Conservation (phyloP, 2,797 vertebrate species). For the Sebastes cheni region DNA sequence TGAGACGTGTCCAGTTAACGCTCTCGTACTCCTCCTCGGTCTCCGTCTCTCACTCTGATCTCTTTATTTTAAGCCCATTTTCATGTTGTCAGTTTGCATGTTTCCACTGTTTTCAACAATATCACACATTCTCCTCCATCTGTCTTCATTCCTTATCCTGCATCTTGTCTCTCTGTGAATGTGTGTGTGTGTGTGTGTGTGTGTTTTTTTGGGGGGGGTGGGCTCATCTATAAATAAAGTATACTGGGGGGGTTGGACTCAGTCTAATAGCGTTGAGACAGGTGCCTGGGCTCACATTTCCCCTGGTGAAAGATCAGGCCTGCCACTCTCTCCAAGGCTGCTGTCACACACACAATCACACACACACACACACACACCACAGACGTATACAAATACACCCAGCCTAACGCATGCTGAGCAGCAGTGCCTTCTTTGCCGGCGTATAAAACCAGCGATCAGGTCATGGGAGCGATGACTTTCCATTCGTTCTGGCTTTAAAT, state of each 20-base stretch:
- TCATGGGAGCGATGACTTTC: constrained; percentile 50
- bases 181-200: constrained; percentile 9
- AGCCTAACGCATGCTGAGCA: constrained; percentile 20
- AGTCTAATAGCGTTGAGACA: constrained; percentile 83
- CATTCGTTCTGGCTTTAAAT: constrained; percentile 50
- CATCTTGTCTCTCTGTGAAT: constrained; percentile 29
- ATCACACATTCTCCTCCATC: constrained; percentile 3
- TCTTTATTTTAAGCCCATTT: background rate
- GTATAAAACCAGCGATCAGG: constrained; percentile 26
- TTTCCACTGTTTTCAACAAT: background rate
- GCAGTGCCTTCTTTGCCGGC: constrained; percentile 21
- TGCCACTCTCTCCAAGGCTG: constrained; percentile 81
- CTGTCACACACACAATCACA: constrained; percentile 40
- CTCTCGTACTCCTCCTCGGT: background rate
- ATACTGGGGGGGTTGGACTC: constrained; percentile 72
- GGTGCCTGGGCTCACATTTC: constrained; percentile 90
- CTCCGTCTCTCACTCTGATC: background rate
- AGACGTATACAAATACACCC: constrained; percentile 35
- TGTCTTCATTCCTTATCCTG: background rate
- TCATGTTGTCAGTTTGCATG: background rate
- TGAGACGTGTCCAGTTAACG: constrained; percentile 7
- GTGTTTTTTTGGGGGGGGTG: background rate
- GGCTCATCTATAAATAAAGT: constrained; percentile 87
- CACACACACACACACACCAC: constrained; percentile 51
- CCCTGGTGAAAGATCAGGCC: constrained; percentile 86